A percentile compares a stretch with the other conserved stretches of the same genome.
Conservation (phyloP, 2,888 invertebrate genomes). For the Antheraea assamensis region DNA sequence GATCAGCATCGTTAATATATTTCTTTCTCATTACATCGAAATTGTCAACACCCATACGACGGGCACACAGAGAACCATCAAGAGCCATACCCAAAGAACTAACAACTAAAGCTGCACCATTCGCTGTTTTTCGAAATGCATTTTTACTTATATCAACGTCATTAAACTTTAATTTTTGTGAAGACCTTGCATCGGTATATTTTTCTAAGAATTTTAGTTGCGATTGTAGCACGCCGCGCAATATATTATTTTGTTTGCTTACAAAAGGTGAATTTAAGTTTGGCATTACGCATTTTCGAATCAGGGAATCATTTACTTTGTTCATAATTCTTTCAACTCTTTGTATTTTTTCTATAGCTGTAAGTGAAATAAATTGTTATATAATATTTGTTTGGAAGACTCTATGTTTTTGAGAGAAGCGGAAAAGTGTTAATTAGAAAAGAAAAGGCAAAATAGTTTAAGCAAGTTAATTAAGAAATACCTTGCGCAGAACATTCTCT, state of each 20-base stretch:
- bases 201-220: constrained; percentile 51
- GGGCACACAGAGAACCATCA: constrained; percentile 49
- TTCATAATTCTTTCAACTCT: constrained; percentile 43
- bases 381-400: not conserved
- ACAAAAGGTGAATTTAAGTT: constrained; percentile 35
- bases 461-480: constrained; percentile 30
- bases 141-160: constrained; percentile 22
- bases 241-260: constrained; percentile 41
- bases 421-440: not conserved
- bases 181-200: constrained; percentile 29
- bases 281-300: constrained; percentile 43
- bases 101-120: constrained; percentile 50
- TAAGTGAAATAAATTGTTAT: constrained; percentile 7
- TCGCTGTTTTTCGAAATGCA: constrained; percentile 33
- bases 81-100: constrained; percentile 48
- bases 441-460: constrained; percentile 1
- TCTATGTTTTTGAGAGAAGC: not conserved
- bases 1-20: constrained; percentile 22
- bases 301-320: constrained; percentile 43
- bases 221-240: constrained; percentile 45
- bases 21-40: constrained; percentile 11
- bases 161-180: not conserved
- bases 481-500: constrained; percentile 54
- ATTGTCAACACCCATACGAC: constrained; percentile 6
- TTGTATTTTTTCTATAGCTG: constrained; percentile 48